Evolutionary conservation across 2,888 invertebrate species (phyloP).

Genomic region (Mythimna albipuncta): DNA sequence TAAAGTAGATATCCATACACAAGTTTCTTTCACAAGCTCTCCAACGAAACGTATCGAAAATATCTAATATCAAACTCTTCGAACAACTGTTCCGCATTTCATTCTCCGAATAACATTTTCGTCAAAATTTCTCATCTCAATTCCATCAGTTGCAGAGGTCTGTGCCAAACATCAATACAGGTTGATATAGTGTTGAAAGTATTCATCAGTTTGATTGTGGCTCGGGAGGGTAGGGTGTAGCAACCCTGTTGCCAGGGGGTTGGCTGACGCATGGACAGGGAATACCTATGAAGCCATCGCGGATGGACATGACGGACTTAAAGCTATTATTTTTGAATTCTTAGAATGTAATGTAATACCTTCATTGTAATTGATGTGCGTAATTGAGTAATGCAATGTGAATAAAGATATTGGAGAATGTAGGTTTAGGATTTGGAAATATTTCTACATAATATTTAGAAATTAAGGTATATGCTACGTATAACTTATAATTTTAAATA

Average conservation of each 20-base stretch:
- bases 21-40: constrained; percentile 14
- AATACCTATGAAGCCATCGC: constrained; percentile 62
- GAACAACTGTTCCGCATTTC: constrained; percentile 37
- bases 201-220: constrained; percentile 87
- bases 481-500: too few relatives aligned
- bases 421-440: background rate
- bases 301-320: constrained; percentile 52
- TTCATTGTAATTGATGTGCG: background rate
- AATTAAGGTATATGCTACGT: background rate
- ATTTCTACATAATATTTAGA: background rate
- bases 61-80: constrained; percentile 32
- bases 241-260: constrained; percentile 83
- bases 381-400: background rate
- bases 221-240: constrained; percentile 74
- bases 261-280: constrained; percentile 69
- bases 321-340: constrained; percentile 42
- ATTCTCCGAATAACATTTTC: constrained; percentile 39
- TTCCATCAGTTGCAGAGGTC: constrained; percentile 57
- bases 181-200: constrained; percentile 78
- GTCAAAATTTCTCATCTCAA: constrained; percentile 54
- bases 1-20: background rate
- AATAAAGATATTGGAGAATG: background rate
- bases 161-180: constrained; percentile 60
- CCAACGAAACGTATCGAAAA: constrained; percentile 24
- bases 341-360: constrained; percentile 23